Evolutionary conservation across 2,113 vertebrate genomes (phyloP).

Genomic region (Noturus placidus): DNA sequence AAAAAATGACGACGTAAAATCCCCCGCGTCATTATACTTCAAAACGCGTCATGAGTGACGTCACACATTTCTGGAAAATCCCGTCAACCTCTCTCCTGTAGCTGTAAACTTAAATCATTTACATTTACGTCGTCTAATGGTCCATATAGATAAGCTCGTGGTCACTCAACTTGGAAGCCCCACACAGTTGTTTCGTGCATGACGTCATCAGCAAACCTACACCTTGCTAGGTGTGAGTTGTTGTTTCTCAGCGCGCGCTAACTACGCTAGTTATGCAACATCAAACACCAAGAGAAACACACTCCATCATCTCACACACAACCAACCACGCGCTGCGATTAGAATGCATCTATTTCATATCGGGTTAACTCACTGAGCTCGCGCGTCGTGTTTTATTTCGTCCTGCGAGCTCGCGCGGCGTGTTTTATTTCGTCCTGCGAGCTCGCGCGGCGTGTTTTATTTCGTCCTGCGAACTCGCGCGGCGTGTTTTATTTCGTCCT

Average conservation of each 20-base stretch:
- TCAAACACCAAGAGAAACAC: background rate
- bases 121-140: background rate
- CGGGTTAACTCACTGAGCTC: too few relatives aligned
- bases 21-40: background rate
- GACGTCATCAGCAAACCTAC: background rate
- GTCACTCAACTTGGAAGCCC: background rate
- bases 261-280: background rate
- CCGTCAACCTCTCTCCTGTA: background rate
- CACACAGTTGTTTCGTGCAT: background rate
- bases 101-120: background rate
- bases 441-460: slow-evolving; percentile 12
- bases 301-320: background rate
- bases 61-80: background rate
- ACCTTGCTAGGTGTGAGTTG: background rate
- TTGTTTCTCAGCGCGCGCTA: background rate
- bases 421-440: too few relatives aligned
- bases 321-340: rapidly evolving
- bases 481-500: too few relatives aligned
- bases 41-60: background rate
- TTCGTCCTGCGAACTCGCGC: background rate
- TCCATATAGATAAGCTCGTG: background rate
- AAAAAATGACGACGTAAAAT: background rate
- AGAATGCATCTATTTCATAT: background rate
- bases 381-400: background rate
- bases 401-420: background rate